Conservation (phyloP, 2,888 invertebrate species). For the Perizoma affinitatum region DNA sequence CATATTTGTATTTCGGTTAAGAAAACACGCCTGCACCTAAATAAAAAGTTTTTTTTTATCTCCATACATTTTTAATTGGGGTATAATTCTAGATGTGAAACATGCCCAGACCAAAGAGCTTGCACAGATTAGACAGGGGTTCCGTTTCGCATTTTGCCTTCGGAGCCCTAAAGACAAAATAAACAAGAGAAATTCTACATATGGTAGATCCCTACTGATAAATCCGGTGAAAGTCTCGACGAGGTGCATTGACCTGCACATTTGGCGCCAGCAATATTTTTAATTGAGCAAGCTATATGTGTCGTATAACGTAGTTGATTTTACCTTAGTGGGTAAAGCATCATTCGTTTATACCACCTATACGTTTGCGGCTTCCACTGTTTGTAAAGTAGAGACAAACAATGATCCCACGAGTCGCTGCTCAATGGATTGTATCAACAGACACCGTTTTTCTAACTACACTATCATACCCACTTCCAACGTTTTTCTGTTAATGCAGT, state of each 20-base stretch:
- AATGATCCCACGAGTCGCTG: constrained; percentile 17
- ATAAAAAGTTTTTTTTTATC: too few species aligned
- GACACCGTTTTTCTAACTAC: constrained; percentile 28
- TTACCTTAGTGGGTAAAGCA: too few species aligned
- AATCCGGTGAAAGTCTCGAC: constrained; percentile 1
- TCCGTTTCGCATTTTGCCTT: too few species aligned
- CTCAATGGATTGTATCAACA: constrained; percentile 33
- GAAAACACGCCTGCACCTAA: too few species aligned
- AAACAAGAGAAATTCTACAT: too few species aligned
- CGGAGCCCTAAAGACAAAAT: too few species aligned
- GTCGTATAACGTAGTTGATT: too few species aligned
- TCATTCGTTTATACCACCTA: background rate
- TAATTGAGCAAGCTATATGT: background rate
- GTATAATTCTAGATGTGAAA: too few species aligned
- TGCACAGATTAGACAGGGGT: too few species aligned
- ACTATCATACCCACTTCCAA: constrained; percentile 25
- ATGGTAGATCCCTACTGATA: background rate
- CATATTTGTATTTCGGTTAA: too few species aligned
- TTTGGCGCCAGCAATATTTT: constrained; percentile 1
- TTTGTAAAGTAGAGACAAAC: constrained; percentile 31
- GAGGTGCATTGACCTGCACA: constrained; percentile 3
- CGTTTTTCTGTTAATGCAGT: constrained; percentile 17
- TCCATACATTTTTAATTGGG: too few species aligned
- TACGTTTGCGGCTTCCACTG: constrained; percentile 8
- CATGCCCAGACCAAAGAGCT: too few species aligned